Conservation (phyloP, 2,113 vertebrate species). For the Arenaria interpres region DNA sequence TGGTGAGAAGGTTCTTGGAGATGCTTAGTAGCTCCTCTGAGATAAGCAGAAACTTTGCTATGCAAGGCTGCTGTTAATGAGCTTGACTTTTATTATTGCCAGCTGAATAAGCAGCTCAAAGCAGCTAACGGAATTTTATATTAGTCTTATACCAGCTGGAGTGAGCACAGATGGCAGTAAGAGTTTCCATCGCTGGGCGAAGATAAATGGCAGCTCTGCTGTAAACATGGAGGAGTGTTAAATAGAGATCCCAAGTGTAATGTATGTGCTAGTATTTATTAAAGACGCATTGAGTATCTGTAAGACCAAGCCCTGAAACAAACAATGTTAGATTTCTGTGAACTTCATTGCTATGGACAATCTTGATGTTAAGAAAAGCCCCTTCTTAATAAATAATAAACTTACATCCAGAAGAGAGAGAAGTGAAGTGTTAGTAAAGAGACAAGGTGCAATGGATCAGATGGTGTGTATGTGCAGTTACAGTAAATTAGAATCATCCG, state of each 20-base stretch:
- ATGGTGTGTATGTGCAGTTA: not conserved
- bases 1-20: not conserved
- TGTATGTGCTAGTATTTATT: not conserved
- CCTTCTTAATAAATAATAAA: not conserved
- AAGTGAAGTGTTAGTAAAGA: not conserved
- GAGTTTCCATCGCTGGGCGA: not conserved
- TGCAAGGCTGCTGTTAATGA: constrained; percentile 34
- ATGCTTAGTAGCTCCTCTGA: not conserved
- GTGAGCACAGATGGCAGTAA: not conserved
- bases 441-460: not conserved
- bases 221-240: not conserved
- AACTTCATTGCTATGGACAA: not conserved
- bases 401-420: not conserved
- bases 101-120: constrained; percentile 48
- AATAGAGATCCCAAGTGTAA: not conserved
- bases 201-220: not conserved
- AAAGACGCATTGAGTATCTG: not conserved
- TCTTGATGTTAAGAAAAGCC: not conserved
- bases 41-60: constrained; percentile 26
- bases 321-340: not conserved
- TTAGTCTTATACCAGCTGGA: constrained; percentile 43
- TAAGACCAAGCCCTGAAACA: not conserved
- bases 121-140: constrained; percentile 32
- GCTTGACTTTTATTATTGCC: constrained; percentile 31
- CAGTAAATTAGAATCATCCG: not conserved